Conservation (phyloP, 2,888 invertebrate genomes). For the Neoscelio sp. region DNA sequence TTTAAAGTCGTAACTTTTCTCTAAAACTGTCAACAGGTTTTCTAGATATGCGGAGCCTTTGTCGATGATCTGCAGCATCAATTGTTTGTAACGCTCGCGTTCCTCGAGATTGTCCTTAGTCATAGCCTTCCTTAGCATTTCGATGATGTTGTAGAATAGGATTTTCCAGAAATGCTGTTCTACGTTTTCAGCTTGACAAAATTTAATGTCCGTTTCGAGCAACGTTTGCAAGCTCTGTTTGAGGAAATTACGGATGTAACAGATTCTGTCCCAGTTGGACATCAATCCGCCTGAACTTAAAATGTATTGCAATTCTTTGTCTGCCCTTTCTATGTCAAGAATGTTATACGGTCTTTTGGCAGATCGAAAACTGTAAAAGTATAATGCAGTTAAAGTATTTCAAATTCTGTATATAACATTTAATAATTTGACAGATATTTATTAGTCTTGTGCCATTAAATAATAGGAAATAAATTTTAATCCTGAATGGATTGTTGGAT, state of each 20-base stretch:
- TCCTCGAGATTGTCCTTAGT: slow-evolving; percentile 85
- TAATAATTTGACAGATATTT: no score
- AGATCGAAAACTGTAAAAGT: slow-evolving; percentile 84
- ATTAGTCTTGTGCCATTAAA: no score
- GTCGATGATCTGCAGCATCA: slow-evolving; percentile 89
- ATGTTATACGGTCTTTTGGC: slow-evolving; percentile 87
- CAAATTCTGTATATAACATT: slow-evolving; percentile 1
- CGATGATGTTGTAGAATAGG: slow-evolving; percentile 94
- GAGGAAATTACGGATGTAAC: slow-evolving; percentile 87
- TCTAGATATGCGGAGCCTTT: slow-evolving; percentile 93
- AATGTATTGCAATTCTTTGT: slow-evolving; percentile 87
- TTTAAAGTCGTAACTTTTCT: slow-evolving; percentile 90
- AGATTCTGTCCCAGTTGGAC: slow-evolving; percentile 87
- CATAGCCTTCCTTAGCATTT: slow-evolving; percentile 89
- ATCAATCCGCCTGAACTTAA: slow-evolving; percentile 86
- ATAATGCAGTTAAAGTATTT: no score
- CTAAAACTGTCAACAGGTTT: slow-evolving; percentile 88
- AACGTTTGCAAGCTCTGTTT: slow-evolving; percentile 88
- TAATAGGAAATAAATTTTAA: no score
- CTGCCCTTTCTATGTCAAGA: slow-evolving; percentile 88
- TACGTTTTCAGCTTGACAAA: slow-evolving; percentile 93
- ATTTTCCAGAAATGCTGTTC: slow-evolving; percentile 97
- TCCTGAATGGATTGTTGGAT: no score
- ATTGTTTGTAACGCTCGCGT: slow-evolving; percentile 87
- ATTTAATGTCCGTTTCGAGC: slow-evolving; percentile 91